A percentile compares a stretch with the other conserved stretches of the same genome.
phyloP scores from a whole-genome alignment of 2,888 invertebrate genomes.

The Chydorus sphaericus region DNA sequence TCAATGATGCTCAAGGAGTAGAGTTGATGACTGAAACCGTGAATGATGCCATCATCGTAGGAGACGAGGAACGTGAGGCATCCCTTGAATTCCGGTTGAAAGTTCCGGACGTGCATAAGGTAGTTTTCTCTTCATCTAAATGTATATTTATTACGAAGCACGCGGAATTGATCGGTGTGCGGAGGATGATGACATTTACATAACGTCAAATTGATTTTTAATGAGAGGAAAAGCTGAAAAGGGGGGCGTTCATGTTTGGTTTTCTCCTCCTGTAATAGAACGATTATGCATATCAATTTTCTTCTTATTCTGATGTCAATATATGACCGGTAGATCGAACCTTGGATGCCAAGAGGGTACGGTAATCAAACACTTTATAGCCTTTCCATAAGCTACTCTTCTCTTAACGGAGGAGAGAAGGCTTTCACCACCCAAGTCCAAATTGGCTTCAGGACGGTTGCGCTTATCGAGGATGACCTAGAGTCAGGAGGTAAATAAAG shows the following conservation, averaged over 20 bases:
- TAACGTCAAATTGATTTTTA: no score
- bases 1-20: not conserved
- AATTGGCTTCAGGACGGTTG: conserved; percentile 74
- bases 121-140: no score
- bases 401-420: conserved; percentile 24
- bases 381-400: conserved; percentile 38
- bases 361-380: conserved; percentile 65
- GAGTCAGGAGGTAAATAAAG: conserved; percentile 16
- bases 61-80: not conserved
- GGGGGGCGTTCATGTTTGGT: no score
- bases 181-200: no score
- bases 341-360: conserved; percentile 95
- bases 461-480: conserved; percentile 58
- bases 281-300: not conserved
- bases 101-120: no score
- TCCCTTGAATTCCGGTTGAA: not conserved
- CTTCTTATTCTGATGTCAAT: not conserved
- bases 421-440: conserved; percentile 37
- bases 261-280: no score
- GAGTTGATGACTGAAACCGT: not conserved
- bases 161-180: no score
- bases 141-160: no score
- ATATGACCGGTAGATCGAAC: conserved; percentile 34
- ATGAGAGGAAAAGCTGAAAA: no score
- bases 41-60: not conserved